Conservation (phyloP, 2,797 vertebrate genomes). For the Poeciliopsis presidionis region DNA sequence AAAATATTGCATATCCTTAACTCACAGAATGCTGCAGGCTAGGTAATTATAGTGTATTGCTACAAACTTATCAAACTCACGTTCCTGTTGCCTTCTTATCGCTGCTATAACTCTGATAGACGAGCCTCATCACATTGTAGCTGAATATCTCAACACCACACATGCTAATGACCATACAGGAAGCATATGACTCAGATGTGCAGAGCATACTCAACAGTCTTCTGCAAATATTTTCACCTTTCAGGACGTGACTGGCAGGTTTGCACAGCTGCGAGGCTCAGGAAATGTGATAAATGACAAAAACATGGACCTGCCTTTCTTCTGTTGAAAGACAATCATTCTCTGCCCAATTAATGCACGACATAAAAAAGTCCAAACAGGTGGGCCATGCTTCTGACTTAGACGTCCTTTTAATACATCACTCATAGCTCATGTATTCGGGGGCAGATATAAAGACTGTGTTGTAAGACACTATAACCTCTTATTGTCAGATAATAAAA, state of each 20-base stretch:
- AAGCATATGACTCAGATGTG: constrained; percentile 35
- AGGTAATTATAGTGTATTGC: not conserved
- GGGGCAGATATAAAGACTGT: constrained; percentile 6
- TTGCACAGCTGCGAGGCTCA: constrained; percentile 7
- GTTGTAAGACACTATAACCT: not conserved
- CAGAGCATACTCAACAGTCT: constrained; percentile 2
- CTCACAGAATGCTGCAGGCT: constrained; percentile 7
- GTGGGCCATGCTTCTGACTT: constrained; percentile 13
- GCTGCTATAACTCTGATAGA: constrained; percentile 34
- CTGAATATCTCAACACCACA: constrained; percentile 20
- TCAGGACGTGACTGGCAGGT: constrained; percentile 8
- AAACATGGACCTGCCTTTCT: constrained; percentile 12
- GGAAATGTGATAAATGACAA: constrained; percentile 45
- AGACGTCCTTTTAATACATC: constrained; percentile 9
- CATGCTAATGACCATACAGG: constrained; percentile 7
- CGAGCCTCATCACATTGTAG: constrained; percentile 18
- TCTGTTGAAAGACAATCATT: constrained; percentile 21
- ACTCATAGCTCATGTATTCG: constrained; percentile 4
- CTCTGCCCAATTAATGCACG: constrained; percentile 33
- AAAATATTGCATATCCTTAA: not conserved
- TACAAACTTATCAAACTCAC: constrained; percentile 19
- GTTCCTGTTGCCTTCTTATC: constrained; percentile 14
- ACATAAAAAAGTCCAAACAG: constrained; percentile 45
- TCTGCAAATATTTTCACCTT: not conserved
- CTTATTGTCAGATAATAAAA: not conserved